phyloP scores from a whole-genome alignment of 2,797 vertebrate genomes.

The Pseudocheirus occidentalis region DNA sequence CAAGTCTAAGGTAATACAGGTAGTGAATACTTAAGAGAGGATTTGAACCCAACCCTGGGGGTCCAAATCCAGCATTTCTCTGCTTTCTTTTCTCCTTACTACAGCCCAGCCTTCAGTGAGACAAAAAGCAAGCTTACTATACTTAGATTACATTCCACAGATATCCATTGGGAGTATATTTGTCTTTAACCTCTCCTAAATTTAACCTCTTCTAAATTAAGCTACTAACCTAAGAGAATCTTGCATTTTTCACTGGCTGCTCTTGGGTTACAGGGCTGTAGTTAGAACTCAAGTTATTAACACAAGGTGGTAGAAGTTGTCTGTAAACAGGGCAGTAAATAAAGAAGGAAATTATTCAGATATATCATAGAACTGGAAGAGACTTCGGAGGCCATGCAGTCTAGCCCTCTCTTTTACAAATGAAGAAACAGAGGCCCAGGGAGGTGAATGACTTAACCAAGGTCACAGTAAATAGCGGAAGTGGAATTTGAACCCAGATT shows the following conservation, averaged over 20 bases:
- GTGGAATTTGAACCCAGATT: not conserved
- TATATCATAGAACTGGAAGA: not conserved
- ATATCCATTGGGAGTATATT: conserved; percentile 18
- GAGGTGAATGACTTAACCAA: not conserved
- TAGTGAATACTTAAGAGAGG: not conserved
- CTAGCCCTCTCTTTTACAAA: not conserved
- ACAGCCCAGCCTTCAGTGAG: conserved; percentile 18
- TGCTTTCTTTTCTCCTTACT: conserved; percentile 20
- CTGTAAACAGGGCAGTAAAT: not conserved
- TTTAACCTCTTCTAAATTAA: conserved; percentile 16
- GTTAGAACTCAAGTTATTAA: not conserved
- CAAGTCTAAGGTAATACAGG: not conserved
- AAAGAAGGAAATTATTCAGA: not conserved
- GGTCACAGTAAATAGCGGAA: not conserved
- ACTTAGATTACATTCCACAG: not conserved
- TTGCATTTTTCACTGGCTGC: conserved; percentile 45
- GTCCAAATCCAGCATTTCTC: conserved; percentile 16
- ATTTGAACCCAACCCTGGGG: conserved; percentile 7
- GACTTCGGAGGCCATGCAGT: not conserved
- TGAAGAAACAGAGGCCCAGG: not conserved
- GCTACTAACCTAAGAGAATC: conserved; percentile 16
- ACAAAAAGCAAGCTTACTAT: not conserved
- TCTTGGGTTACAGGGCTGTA: not conserved
- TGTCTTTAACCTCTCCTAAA: conserved; percentile 2
- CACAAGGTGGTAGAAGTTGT: not conserved